Base-by-base conservation (phyloP, 2,113 vertebrate genomes). In the Sapajus apella region DNA sequence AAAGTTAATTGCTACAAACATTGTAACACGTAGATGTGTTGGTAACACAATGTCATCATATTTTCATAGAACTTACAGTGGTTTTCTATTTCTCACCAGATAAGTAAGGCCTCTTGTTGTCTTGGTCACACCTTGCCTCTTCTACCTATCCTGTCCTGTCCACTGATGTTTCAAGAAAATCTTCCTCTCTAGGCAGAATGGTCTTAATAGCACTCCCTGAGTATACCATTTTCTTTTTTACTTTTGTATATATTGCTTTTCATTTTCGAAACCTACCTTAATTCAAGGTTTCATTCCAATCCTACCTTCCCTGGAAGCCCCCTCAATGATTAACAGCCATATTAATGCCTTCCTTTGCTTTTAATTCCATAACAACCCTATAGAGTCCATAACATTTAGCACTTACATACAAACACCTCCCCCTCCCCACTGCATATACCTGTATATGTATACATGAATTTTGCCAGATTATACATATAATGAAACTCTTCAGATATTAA, bases 401-500 rank as follows among this genome's bases (percentile, higher is more conserved):
- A 58, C 25, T 76, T 77, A 82, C 16, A 86, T 16, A 76, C 23
- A 85, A 80, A 43, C 32, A 89, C 37, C 73, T 45, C 61, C 61
- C 27, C 61, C 12, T 30, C 61, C 61, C 40, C 37, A 89, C 43
- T 0, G 27, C 18, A 55, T 32, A 58, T 45, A 79, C 14, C 35
- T n/a, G n/a, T 32, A 52, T 66, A 70, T 47, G 84, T 55, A 81
- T 35, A 45, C 10, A 82, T 30, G 20, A 18, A 72, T 72, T 77
- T 56, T 87, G 35, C 17, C 21, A 94, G 18, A 85, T 58, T 16
- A 90, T 95, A 82, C 95, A 61, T 70, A 75, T 87, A 85, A 84
- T 66, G 10, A 77, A 94, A 92, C 47, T 61, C 92, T 87, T 92
- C 45, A 96, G 90, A 92, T 90, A 92, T 76, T 87, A 96, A 95